Evolutionary conservation across 2,797 vertebrate genomes (phyloP), one percentile per base, ranked within the genome.

Genomic region (Notolepis coatsorum): DNA sequence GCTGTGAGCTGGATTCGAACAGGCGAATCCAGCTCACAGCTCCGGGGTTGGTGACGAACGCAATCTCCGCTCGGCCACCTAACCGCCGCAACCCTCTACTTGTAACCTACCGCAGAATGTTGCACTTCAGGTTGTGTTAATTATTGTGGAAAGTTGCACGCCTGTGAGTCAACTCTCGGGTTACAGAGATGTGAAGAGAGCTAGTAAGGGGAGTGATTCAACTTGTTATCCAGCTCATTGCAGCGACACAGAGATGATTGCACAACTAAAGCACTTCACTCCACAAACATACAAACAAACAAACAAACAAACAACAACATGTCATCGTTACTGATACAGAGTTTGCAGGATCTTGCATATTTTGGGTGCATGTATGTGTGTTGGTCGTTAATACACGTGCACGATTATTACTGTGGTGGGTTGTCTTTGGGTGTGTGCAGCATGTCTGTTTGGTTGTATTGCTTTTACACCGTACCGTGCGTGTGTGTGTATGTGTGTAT

Each of bases 61-160:
- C n/a, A n/a, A n/a, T n/a, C n/a, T n/a, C n/a, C n/a, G n/a, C n/a
- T n/a, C n/a, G n/a, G n/a, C n/a, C n/a, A n/a, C n/a, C n/a, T n/a
- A n/a, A n/a, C n/a, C n/a, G n/a, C n/a, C n/a, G n/a, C n/a, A n/a
- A n/a, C n/a, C n/a, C n/a, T n/a, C n/a, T n/a, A n/a, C n/a, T 30
- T 80, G 83, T 63, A 82, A 89, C 15, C 54, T 81, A 47, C 84
- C 81, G 76, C 80, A 60, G 56, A 68, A 39, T 71, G 58, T 89
- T 89, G 78, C 84, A 68, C 80, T 50, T 56, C 2, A 24, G 4
- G 13, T 28, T 49, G 9, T 31, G 41, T 50, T 81, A 70, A 81
- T 73, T 78, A 65, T 30, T 70, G 47, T 79, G 66, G 68, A 79
- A 61, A 52, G 33, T 57, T 56, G 47, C 13, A 17, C 27, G 24